These are phyloP conservation scores for Cassiopea andromeda DNA, from an alignment of 30 jellyfish, hydroid and myxozoan species.

Conservation along the genomic window DNA sequence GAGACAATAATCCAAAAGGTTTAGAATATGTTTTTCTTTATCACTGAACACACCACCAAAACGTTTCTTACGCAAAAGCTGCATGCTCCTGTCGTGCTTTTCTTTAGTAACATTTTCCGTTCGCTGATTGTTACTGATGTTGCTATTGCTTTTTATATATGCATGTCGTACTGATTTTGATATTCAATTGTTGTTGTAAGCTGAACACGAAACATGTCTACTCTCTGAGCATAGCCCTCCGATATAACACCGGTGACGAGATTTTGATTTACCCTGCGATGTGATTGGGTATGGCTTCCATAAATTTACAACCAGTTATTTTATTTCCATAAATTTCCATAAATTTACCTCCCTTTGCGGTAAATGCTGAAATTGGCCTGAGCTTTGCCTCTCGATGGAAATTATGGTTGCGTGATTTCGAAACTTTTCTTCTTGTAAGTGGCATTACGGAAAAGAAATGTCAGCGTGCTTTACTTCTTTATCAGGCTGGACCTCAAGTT, in stretches of 20 bases:
- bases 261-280: not conserved
- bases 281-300: not conserved
- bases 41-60: too few relatives aligned
- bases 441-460: conserved; percentile 48
- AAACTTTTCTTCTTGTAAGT: conserved; percentile 36
- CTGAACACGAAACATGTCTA: not conserved
- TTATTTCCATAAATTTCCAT: not conserved
- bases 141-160: not conserved
- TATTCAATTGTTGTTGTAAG: not conserved
- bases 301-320: too few relatives aligned
- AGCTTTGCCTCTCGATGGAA: conserved; percentile 54
- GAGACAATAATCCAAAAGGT: too few relatives aligned
- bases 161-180: not conserved
- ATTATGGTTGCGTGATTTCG: conserved; percentile 51
- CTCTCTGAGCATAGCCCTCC: conserved; percentile 3
- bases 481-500: conserved; percentile 57
- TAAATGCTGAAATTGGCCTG: conserved; percentile 36
- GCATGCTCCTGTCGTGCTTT: too few relatives aligned
- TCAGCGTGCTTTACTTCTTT: conserved; percentile 27
- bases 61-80: too few relatives aligned
- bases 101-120: too few relatives aligned
- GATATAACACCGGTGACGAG: not conserved
- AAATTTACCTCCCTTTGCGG: not conserved
- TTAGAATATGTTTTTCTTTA: too few relatives aligned
- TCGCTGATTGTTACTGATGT: not conserved